Conservation (phyloP, 2,113 vertebrate species). For the Sinocyclocheilus anshuiensis region DNA sequence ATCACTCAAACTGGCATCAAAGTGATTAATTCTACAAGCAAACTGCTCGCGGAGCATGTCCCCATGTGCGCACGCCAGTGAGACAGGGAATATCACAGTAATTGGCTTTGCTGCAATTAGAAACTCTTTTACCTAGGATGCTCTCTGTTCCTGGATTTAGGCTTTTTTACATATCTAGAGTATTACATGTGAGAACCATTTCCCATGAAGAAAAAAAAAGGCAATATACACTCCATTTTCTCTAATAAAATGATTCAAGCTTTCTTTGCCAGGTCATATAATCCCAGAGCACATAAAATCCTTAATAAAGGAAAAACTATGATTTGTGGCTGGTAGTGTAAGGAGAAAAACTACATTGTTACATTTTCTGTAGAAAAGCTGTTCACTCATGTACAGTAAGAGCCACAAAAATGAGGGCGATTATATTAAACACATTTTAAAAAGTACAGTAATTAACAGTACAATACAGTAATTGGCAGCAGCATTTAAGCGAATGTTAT, state of each 20-base stretch:
- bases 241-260: slow-evolving; percentile 35
- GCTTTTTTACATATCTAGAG: slow-evolving; percentile 21
- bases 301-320: slow-evolving; percentile 38
- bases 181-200: slow-evolving; percentile 2
- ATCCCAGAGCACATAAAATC: slow-evolving; percentile 32
- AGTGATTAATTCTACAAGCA: slow-evolving; percentile 91
- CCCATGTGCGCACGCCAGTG: slow-evolving; percentile 82
- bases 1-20: slow-evolving; percentile 88
- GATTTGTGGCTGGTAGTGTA: slow-evolving; percentile 13
- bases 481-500: neutral
- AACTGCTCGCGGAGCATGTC: slow-evolving; percentile 84
- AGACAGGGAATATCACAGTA: slow-evolving; percentile 79
- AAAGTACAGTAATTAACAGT: neutral
- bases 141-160: slow-evolving; percentile 43
- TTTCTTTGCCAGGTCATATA: slow-evolving; percentile 37
- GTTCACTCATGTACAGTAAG: neutral
- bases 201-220: neutral
- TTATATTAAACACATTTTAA: neutral
- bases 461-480: neutral
- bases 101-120: slow-evolving; percentile 81
- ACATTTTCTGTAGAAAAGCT: neutral
- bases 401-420: neutral
- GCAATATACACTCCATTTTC: slow-evolving; percentile 24
- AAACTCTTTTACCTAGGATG: slow-evolving; percentile 78
- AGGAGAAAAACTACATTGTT: neutral